Conservation (phyloP, 1,140 invertebrate genomes). For the Spodoptera frugiperda region DNA sequence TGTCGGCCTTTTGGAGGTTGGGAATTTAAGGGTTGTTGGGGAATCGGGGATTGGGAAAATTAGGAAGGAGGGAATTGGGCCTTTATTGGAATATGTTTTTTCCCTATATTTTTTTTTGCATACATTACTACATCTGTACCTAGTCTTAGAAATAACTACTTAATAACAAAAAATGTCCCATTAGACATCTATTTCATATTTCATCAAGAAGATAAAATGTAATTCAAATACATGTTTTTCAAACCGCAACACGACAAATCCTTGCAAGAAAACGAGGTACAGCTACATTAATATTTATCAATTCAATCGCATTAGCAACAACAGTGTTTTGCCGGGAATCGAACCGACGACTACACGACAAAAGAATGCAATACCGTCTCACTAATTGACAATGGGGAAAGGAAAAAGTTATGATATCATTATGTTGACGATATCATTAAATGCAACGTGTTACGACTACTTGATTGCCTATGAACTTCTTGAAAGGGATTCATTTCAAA, state of each 20-base stretch:
- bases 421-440: constrained; percentile 61
- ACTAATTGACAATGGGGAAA: constrained; percentile 64
- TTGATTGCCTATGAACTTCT: background rate
- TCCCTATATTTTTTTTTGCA: no score
- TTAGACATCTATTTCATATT: background rate
- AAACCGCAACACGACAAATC: constrained; percentile 45
- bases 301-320: constrained; percentile 72
- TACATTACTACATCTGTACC: no score
- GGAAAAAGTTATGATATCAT: constrained; percentile 62
- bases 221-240: constrained; percentile 41
- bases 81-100: no score
- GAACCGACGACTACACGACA: constrained; percentile 60
- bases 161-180: background rate
- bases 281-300: constrained; percentile 71
- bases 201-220: constrained; percentile 5
- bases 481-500: background rate
- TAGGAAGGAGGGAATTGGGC: no score
- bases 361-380: constrained; percentile 62
- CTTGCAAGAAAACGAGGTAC: constrained; percentile 56
- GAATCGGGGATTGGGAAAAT: no score
- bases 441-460: constrained; percentile 13
- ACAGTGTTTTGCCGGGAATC: constrained; percentile 66
- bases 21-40: no score
- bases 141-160: background rate
- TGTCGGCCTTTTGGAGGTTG: no score